A percentile compares a stretch with the other conserved stretches of the same genome.
Conservation (phyloP, 2,888 invertebrate species). For the Temnothorax unifasciatus region DNA sequence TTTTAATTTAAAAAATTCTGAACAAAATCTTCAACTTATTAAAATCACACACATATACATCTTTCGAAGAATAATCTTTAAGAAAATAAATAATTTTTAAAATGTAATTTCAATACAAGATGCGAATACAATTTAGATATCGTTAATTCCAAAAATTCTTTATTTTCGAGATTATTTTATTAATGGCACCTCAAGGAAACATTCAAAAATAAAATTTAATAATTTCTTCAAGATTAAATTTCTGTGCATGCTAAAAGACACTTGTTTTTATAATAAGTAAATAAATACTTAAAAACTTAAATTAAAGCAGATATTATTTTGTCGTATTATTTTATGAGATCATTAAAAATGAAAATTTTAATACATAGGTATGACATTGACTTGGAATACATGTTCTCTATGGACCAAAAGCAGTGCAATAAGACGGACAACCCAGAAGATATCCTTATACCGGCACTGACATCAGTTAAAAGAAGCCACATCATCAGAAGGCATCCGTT, state of each 20-base stretch:
- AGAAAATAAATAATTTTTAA: background rate
- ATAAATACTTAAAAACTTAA: background rate
- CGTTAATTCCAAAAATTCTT: background rate
- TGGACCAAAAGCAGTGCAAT: conserved; percentile 91
- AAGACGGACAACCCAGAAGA: conserved; percentile 83
- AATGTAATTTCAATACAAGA: conserved; percentile 1
- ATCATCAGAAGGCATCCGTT: conserved; percentile 86
- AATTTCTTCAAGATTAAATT: conserved; percentile 2
- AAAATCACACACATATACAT: background rate
- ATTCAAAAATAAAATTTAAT: background rate
- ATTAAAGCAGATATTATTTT: background rate
- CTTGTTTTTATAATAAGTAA: background rate
- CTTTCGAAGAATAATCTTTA: background rate
- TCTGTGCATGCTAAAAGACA: background rate
- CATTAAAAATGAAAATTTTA: conserved; percentile 10
- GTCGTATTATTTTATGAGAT: background rate
- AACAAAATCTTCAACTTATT: background rate
- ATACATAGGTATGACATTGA: conserved; percentile 92
- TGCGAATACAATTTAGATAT: conserved; percentile 1
- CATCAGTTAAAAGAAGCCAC: conserved; percentile 75
- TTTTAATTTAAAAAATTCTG: background rate
- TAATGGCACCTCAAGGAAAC: background rate
- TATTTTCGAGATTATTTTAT: background rate
- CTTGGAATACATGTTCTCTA: conserved; percentile 93
- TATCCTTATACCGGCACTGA: conserved; percentile 78